Evolutionary conservation across 2,888 invertebrate genomes (phyloP).

Genomic region (Holacanthella duospinosa): DNA sequence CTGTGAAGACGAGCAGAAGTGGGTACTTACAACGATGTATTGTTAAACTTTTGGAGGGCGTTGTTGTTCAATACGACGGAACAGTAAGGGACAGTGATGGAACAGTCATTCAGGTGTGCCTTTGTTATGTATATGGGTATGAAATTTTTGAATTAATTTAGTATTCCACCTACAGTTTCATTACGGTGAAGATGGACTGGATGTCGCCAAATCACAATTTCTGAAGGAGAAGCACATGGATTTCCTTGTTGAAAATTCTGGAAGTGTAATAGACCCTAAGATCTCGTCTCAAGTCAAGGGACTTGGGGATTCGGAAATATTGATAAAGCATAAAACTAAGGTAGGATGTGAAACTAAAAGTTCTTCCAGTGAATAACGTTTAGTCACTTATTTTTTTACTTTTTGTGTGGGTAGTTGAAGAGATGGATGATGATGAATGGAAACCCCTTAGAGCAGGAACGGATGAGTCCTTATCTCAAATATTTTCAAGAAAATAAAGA

Average conservation of each 20-base stretch:
- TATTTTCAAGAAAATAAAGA: constrained; percentile 47
- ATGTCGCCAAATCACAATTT: constrained; percentile 77
- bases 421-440: background rate
- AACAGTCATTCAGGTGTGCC: constrained; percentile 66
- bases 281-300: background rate
- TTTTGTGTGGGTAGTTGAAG: too few relatives aligned
- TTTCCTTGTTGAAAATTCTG: constrained; percentile 71
- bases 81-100: constrained; percentile 93
- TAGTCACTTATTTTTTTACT: too few relatives aligned
- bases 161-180: constrained; percentile 51
- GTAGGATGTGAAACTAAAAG: background rate
- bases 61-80: constrained; percentile 82
- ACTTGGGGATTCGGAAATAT: background rate
- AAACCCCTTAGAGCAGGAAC: background rate
- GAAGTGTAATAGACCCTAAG: constrained; percentile 45
- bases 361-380: too few relatives aligned
- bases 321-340: background rate
- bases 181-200: constrained; percentile 89
- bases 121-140: background rate
- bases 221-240: constrained; percentile 61
- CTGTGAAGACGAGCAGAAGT: constrained; percentile 96
- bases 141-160: background rate
- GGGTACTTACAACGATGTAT: constrained; percentile 95
- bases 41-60: constrained; percentile 93
- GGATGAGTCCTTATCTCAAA: constrained; percentile 38